A percentile compares a stretch with the other conserved stretches of the same genome.
phyloP scores from a whole-genome alignment of 2,113 vertebrate species.

The Gobius niger region DNA sequence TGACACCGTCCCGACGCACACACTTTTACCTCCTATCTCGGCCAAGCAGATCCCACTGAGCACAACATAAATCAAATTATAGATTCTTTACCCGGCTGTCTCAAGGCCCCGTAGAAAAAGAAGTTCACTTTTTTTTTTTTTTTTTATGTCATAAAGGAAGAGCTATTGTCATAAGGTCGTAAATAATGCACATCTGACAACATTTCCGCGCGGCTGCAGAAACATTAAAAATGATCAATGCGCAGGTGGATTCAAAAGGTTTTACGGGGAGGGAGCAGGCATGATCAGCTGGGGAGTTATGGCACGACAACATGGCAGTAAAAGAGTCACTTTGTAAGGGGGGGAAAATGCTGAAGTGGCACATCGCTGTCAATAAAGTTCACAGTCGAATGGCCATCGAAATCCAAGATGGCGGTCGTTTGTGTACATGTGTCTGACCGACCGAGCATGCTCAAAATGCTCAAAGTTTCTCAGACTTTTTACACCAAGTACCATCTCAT shows the following conservation, averaged over 20 bases:
- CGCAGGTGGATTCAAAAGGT: constrained; percentile 7
- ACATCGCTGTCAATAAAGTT: constrained; percentile 3
- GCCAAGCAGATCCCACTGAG: constrained; percentile 36
- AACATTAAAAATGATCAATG: constrained; percentile 31
- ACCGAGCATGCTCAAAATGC: neutral
- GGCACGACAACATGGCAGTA: constrained; percentile 14
- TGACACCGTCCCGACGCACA: constrained; percentile 18
- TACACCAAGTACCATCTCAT: neutral
- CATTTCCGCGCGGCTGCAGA: constrained; percentile 25
- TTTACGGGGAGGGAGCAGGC: constrained; percentile 10
- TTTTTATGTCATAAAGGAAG: neutral
- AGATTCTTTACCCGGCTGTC: constrained; percentile 34
- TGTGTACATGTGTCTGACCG: neutral
- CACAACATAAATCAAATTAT: constrained; percentile 51
- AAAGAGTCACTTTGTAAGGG: constrained; percentile 32
- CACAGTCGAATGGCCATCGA: constrained; percentile 4
- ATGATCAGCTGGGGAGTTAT: constrained; percentile 30
- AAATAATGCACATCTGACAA: constrained; percentile 42
- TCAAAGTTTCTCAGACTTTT: neutral
- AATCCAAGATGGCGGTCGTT: neutral
- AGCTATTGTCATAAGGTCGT: constrained; percentile 24
- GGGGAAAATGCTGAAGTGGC: constrained; percentile 18
- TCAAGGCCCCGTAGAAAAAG: constrained; percentile 13
- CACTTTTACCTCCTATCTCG: constrained; percentile 41
- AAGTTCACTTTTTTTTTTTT: neutral